Evolutionary conservation across 2,888 invertebrate genomes (phyloP).

Genomic region (Griposia aprilina): DNA sequence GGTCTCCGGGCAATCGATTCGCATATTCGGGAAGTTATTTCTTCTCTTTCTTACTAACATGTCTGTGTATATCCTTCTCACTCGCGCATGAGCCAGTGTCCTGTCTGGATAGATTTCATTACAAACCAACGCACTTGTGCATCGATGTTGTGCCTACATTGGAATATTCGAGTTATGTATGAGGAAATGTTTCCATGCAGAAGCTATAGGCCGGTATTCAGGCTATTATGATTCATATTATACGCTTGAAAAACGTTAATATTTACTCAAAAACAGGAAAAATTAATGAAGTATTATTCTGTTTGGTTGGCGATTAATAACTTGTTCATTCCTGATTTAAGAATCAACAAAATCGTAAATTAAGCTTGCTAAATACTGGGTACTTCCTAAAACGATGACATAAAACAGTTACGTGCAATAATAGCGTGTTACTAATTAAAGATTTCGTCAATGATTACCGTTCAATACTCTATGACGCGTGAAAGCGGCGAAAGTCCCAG

Average conservation of each 20-base stretch:
- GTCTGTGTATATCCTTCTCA: conserved; percentile 71
- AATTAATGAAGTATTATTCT: conserved; percentile 3
- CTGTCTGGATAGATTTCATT: conserved; percentile 82
- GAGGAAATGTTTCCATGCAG: conserved; percentile 48
- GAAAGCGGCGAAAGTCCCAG: conserved; percentile 87
- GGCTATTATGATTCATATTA: conserved; percentile 39
- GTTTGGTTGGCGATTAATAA: not conserved
- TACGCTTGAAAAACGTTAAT: conserved; percentile 45
- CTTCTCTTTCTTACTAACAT: conserved; percentile 69
- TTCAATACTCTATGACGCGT: conserved; percentile 77
- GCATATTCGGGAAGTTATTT: conserved; percentile 81
- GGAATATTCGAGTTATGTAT: conserved; percentile 14
- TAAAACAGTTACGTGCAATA: conserved; percentile 57
- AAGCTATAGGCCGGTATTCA: conserved; percentile 18
- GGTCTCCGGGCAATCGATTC: conserved; percentile 86
- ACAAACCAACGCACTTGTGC: conserved; percentile 67
- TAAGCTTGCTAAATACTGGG: conserved; percentile 9
- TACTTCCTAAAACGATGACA: conserved; percentile 34
- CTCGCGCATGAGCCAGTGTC: conserved; percentile 74
- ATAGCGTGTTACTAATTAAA: conserved; percentile 73
- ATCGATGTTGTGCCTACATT: conserved; percentile 34
- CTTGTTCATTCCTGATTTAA: not conserved
- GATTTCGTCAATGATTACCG: conserved; percentile 80
- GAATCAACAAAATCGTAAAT: not conserved
- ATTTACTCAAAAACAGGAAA: conserved; percentile 68